Evolutionary conservation across 2,113 vertebrate genomes (phyloP), one percentile per base, ranked within the genome.

Genomic region (Arenaria interpres): DNA sequence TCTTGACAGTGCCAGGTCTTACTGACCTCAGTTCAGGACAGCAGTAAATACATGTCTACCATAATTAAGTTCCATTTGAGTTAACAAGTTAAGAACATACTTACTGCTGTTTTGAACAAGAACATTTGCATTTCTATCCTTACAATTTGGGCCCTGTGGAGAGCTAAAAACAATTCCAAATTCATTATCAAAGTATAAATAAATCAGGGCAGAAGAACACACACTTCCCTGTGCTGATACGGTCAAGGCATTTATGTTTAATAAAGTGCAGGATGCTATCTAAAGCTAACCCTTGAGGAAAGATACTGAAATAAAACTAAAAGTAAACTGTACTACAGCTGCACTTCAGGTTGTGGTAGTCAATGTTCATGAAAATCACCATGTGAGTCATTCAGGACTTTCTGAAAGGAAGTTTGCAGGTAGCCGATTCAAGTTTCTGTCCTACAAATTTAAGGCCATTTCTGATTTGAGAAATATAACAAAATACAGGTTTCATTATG

Each of bases 11-110:
- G 81, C 89, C 81, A 93, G 94, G 94, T 95, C 94, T 96, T 74
- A 71, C 71, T 93, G 95, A 96, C 92, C 93, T 91, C 75, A 74
- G 41, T 69, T 63, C 85, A 88, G 82, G 54, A 90, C 89, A 97
- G 71, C 91, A 93, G 88, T 93, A 96, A 95, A 90, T 94, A 90
- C 30, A 53, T 14, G 48, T 57, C 93, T 63, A 21, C 23, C 45
- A 37, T 56, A 80, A 96, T 80, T 45, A 89, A 85, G 71, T 90
- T 84, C 37, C 41, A 46, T n/a, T 85, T 85, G 45, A 91, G 18
- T 73, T 83, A 77, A 60, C 45, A 78, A 96, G 75, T 89, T 77
- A 85, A 89, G 64, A 89, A 86, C 71, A 62, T 45, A 48, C 54
- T 41, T 91, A 89, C 28, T 87, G 81, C 63, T 85, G 53, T 76